Percentiles rank a stretch among this genome's conserved stretches.
These are phyloP conservation scores for Actenoides hombroni DNA, from an alignment of 2,113 vertebrate species.

Conservation along the genomic window DNA sequence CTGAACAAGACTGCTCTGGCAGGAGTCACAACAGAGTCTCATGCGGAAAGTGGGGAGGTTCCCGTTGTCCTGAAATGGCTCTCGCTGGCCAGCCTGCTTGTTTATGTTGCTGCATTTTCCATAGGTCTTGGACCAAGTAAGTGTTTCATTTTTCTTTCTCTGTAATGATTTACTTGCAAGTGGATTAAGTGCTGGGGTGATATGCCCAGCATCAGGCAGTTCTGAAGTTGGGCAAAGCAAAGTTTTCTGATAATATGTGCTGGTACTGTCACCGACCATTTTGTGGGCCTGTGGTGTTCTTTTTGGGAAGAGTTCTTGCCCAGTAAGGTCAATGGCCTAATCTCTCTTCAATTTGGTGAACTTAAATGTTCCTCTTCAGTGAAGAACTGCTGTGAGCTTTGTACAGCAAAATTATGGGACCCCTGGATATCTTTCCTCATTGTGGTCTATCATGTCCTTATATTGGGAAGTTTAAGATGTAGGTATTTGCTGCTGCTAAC, in stretches of 20 bases:
- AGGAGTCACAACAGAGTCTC: slow-evolving; percentile 16
- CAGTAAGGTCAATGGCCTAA: background rate
- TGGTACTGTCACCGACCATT: background rate
- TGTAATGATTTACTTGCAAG: background rate
- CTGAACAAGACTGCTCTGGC: background rate
- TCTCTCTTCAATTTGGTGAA: background rate
- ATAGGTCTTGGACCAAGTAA: slow-evolving; percentile 96
- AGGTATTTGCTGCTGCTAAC: background rate
- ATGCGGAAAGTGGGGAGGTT: slow-evolving; percentile 36
- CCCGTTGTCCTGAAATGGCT: slow-evolving; percentile 87
- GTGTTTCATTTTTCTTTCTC: slow-evolving; percentile 52
- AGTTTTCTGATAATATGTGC: background rate
- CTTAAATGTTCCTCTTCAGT: background rate
- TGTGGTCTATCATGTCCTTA: background rate
- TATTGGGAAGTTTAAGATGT: background rate
- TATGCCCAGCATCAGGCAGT: background rate
- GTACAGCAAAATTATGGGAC: background rate
- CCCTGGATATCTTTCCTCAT: background rate
- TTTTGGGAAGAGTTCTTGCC: background rate
- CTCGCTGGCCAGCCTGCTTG: slow-evolving; percentile 86
- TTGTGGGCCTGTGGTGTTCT: background rate
- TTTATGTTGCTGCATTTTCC: slow-evolving; percentile 92
- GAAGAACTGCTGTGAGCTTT: background rate
- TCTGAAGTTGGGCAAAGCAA: background rate
- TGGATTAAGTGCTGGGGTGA: background rate